Evolutionary conservation across 2,888 invertebrate species (phyloP).

Genomic region (Amphipoea oculea): DNA sequence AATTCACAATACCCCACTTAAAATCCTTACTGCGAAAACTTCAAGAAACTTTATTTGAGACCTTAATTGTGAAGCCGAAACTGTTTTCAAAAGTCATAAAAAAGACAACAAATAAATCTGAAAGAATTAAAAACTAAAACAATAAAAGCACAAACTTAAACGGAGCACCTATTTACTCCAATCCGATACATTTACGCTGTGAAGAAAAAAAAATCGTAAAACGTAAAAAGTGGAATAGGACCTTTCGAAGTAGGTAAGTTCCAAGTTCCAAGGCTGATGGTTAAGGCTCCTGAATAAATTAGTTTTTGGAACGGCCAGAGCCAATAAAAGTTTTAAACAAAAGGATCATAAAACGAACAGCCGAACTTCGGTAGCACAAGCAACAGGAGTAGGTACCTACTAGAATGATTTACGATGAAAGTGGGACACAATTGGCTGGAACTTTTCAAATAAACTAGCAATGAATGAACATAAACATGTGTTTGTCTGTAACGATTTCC

Average conservation of each 20-base stretch:
- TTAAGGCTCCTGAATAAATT: constrained; percentile 88
- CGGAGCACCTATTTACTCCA: constrained; percentile 57
- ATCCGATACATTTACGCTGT: constrained; percentile 69
- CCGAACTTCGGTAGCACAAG: constrained; percentile 84
- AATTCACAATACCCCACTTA: background rate
- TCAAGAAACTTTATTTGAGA: background rate
- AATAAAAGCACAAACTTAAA: constrained; percentile 60
- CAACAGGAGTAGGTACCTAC: constrained; percentile 80
- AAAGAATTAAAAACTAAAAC: constrained; percentile 48
- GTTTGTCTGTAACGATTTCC: constrained; percentile 71
- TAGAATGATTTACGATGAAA: constrained; percentile 87
- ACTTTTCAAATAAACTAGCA: constrained; percentile 87
- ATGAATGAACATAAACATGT: constrained; percentile 86
- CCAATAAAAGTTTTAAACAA: constrained; percentile 91
- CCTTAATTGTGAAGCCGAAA: background rate
- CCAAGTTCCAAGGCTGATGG: constrained; percentile 84
- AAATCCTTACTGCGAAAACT: background rate
- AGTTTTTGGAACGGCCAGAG: constrained; percentile 86
- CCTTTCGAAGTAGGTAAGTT: constrained; percentile 77
- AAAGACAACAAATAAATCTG: constrained; percentile 41
- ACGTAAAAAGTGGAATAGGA: constrained; percentile 82
- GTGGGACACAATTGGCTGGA: constrained; percentile 84
- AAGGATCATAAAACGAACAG: constrained; percentile 89
- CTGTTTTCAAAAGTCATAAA: constrained; percentile 16
- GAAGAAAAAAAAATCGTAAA: constrained; percentile 70